phyloP scores from a whole-genome alignment of 92 coral and sea anemone species.

The Diadumene lineata region DNA sequence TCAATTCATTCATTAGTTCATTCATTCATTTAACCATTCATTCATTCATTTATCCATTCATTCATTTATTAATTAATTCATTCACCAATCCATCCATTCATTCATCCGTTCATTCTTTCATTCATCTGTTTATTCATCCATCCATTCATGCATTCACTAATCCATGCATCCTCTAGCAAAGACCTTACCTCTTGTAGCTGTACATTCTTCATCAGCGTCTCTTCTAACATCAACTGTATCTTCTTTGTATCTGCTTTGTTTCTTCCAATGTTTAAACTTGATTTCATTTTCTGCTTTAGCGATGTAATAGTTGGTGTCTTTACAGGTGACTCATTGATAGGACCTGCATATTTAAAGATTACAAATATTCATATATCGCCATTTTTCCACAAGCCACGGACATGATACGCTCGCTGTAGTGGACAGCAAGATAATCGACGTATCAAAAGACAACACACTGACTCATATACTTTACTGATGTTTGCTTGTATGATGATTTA shows the following conservation, averaged over 20 bases:
- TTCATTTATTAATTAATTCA: no score
- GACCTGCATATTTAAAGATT: no score
- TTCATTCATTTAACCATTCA: no score
- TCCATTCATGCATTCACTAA: no score
- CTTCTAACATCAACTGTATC: conserved; percentile 93
- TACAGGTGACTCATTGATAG: conserved; percentile 72
- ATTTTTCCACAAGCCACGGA: no score
- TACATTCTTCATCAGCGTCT: conserved; percentile 92
- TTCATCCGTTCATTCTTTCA: neutral
- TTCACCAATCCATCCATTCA: neutral
- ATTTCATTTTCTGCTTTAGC: conserved; percentile 77
- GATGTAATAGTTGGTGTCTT: conserved; percentile 63
- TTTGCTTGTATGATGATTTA: no score
- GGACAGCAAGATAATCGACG: no score
- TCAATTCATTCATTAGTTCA: no score
- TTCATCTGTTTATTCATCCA: neutral
- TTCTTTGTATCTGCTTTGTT: conserved; percentile 65
- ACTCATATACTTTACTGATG: no score
- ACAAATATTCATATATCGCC: no score
- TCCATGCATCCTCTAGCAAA: neutral
- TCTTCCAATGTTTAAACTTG: conserved; percentile 69
- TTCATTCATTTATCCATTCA: neutral
- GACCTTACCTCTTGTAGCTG: conserved; percentile 77
- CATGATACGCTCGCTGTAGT: no score
- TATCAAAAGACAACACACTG: no score